phyloP scores from a whole-genome alignment of 2,888 invertebrate genomes.

The Yponomeuta cagnagella region DNA sequence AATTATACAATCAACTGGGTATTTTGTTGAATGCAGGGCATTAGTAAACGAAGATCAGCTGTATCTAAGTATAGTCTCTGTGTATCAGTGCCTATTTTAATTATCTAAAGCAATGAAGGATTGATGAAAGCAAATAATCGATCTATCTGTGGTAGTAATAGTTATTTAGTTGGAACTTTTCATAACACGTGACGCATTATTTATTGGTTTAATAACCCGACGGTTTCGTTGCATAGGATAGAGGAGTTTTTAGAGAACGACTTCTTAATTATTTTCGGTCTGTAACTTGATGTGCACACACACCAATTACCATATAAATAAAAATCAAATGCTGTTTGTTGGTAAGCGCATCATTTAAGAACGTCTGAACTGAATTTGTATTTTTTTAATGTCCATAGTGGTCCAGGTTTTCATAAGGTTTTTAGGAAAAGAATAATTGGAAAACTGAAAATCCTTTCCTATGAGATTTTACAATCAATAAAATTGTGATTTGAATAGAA shows the following conservation, averaged over 20 bases:
- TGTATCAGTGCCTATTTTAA: conserved; percentile 10
- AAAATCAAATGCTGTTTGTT: too few relatives aligned
- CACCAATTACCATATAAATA: too few relatives aligned
- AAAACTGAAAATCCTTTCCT: too few relatives aligned
- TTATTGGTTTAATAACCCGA: neutral
- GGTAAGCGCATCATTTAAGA: too few relatives aligned
- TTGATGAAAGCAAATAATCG: conserved; percentile 12
- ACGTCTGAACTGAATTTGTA: too few relatives aligned
- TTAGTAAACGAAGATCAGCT: neutral
- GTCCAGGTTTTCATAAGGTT: too few relatives aligned
- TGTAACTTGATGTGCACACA: too few relatives aligned
- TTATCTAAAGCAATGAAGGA: conserved; percentile 16
- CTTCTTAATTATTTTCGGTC: neutral
- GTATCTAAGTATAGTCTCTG: neutral
- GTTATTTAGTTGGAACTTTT: neutral
- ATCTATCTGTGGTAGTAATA: conserved; percentile 10
- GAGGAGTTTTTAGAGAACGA: neutral
- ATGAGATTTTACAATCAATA: too few relatives aligned
- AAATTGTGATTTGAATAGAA: too few relatives aligned
- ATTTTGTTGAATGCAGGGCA: neutral
- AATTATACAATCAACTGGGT: neutral
- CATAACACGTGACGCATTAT: neutral
- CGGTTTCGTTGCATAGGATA: neutral
- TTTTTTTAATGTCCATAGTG: too few relatives aligned
- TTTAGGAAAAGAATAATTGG: too few relatives aligned